Percentiles rank a stretch among this genome's conserved stretches.
Evolutionary conservation across 1,140 invertebrate genomes (phyloP).

Genomic region (Carposina sasakii): DNA sequence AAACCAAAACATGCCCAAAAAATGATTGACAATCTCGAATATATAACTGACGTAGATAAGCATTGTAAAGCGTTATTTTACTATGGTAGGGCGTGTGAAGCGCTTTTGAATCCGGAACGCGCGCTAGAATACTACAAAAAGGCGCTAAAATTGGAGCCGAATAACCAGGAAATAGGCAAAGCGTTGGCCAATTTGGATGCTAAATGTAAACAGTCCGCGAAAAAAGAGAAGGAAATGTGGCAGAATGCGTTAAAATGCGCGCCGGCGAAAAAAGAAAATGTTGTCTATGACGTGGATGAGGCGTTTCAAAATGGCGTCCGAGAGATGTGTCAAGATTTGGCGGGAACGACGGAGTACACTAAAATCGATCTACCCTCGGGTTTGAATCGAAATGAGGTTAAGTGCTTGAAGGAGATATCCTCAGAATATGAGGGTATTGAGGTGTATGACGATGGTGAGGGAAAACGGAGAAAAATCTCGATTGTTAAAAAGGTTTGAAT

Average conservation of each 20-base stretch:
- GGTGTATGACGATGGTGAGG: conserved; percentile 40
- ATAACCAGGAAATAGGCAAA: conserved; percentile 64
- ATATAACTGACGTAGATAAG: conserved; percentile 58
- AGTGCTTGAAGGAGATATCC: conserved; percentile 42
- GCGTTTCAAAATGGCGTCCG: conserved; percentile 46
- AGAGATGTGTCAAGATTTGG: conserved; percentile 57
- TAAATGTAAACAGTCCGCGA: conserved; percentile 30
- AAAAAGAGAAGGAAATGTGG: conserved; percentile 51
- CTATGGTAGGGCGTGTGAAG: conserved; percentile 62
- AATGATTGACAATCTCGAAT: conserved; percentile 60
- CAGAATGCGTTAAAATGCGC: conserved; percentile 42
- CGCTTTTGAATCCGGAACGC: conserved; percentile 60
- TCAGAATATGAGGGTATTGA: conserved; percentile 35
- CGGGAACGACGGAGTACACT: conserved; percentile 36
- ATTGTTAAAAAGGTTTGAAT: conserved; percentile 53
- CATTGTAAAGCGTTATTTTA: conserved; percentile 75
- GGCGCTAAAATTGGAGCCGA: conserved; percentile 63
- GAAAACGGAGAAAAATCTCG: conserved; percentile 39
- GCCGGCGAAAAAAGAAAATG: conserved; percentile 27
- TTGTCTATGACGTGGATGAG: conserved; percentile 43
- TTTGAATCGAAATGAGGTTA: conserved; percentile 38
- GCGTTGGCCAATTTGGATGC: conserved; percentile 54
- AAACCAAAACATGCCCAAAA: conserved; percentile 72
- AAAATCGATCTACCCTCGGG: conserved; percentile 52
- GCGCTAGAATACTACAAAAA: conserved; percentile 61